Evolutionary conservation across 2,797 vertebrate species (phyloP).

Genomic region (Loriculus beryllinus): DNA sequence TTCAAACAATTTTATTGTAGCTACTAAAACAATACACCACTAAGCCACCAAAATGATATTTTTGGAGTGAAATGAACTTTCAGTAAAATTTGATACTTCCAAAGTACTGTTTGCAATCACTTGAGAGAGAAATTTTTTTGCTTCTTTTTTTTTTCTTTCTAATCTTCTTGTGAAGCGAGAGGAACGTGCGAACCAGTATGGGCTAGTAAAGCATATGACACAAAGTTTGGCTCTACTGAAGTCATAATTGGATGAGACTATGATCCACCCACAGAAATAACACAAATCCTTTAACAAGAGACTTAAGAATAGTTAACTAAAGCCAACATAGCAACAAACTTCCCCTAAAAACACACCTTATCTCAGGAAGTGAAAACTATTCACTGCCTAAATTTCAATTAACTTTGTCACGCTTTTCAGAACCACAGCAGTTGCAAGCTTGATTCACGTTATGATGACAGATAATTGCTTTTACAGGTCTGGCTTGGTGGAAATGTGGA

Average conservation of each 20-base stretch:
- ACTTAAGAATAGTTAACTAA: conserved; percentile 64
- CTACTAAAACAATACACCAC: conserved; percentile 2
- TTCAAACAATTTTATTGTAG: conserved; percentile 22
- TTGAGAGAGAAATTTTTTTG: neutral
- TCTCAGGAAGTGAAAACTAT: conserved; percentile 58
- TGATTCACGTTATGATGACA: conserved; percentile 56
- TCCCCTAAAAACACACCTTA: conserved; percentile 60
- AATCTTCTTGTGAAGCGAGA: conserved; percentile 36
- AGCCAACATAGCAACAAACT: conserved; percentile 65
- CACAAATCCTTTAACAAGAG: conserved; percentile 71
- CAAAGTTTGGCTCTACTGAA: conserved; percentile 65
- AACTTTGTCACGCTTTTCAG: conserved; percentile 59
- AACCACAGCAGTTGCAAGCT: conserved; percentile 30
- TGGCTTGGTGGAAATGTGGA: conserved; percentile 21
- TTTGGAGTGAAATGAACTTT: conserved; percentile 26
- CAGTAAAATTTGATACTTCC: conserved; percentile 41
- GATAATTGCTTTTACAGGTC: conserved; percentile 52
- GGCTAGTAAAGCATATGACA: conserved; percentile 66
- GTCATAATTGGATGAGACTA: conserved; percentile 66
- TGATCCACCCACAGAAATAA: conserved; percentile 71
- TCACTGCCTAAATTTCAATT: conserved; percentile 58
- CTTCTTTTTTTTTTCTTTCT: neutral
- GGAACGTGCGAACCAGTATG: conserved; percentile 63
- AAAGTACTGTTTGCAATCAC: conserved; percentile 38
- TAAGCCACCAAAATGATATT: conserved; percentile 40